phyloP scores from a whole-genome alignment of 2,888 invertebrate genomes.

The Drosophila hamatofila region DNA sequence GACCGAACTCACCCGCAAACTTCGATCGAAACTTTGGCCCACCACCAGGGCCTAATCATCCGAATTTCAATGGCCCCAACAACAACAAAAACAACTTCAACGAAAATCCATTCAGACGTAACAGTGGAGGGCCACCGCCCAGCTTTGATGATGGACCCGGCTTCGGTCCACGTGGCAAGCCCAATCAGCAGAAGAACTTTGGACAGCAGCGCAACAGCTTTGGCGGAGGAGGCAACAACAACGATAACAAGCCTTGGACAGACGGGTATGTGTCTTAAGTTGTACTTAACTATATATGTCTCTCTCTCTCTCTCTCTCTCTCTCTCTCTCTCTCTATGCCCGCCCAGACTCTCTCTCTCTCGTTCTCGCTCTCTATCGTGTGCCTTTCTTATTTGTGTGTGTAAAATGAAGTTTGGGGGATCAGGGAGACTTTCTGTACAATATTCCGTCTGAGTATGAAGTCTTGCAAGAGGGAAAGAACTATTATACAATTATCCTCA shows the following conservation, averaged over 20 bases:
- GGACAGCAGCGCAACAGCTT: conserved; percentile 37
- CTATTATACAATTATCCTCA: not conserved
- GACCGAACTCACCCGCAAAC: conserved; percentile 8
- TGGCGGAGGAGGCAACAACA: conserved; percentile 34
- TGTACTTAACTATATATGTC: not conserved
- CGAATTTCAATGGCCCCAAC: conserved; percentile 38
- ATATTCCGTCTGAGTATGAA: conserved; percentile 3
- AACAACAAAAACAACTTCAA: conserved; percentile 34
- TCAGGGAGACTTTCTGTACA: not conserved
- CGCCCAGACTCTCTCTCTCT: not conserved
- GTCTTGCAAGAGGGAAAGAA: no score
- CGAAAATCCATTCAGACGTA: conserved; percentile 78
- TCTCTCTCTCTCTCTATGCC: not conserved
- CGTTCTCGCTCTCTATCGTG: not conserved
- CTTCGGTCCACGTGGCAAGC: conserved; percentile 28
- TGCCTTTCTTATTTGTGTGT: not conserved
- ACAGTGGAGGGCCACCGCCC: conserved; percentile 40
- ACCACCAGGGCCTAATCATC: conserved; percentile 25
- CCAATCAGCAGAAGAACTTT: conserved; percentile 29
- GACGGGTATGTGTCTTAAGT: conserved; percentile 68
- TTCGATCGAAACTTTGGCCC: conserved; percentile 28
- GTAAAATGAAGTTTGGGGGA: not conserved
- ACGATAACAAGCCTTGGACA: conserved; percentile 56
- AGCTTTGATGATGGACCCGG: conserved; percentile 48
- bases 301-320: no score